Evolutionary conservation across 30 jellyfish, hydroid and myxozoan species (phyloP).

Genomic region (Rhopilema esculentum): DNA sequence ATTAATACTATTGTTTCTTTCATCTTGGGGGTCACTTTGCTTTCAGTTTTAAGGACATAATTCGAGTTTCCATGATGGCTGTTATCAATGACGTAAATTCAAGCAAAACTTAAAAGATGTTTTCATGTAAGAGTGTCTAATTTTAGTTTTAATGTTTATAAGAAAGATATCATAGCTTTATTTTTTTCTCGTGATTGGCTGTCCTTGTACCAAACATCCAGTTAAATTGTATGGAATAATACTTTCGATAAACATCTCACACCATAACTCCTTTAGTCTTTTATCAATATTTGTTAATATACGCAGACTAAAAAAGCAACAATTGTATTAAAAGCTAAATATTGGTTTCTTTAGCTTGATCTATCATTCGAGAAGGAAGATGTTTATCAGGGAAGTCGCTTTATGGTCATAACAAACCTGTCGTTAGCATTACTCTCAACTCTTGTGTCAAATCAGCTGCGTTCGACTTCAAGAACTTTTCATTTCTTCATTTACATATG

Average conservation of each 20-base stretch:
- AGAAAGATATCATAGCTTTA: too few relatives aligned
- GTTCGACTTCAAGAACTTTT: not conserved
- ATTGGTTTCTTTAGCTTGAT: not conserved
- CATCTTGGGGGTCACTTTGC: too few relatives aligned
- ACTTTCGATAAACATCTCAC: not conserved
- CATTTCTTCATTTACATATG: not conserved
- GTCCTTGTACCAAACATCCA: not conserved
- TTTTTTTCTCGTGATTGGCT: too few relatives aligned
- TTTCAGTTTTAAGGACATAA: too few relatives aligned
- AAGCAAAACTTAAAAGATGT: too few relatives aligned
- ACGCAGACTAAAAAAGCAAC: not conserved
- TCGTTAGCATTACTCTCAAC: not conserved
- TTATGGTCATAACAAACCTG: not conserved
- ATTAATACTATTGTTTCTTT: too few relatives aligned
- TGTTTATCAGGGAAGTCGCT: not conserved
- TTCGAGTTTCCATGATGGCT: too few relatives aligned
- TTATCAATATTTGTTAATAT: not conserved
- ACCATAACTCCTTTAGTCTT: not conserved
- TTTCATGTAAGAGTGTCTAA: too few relatives aligned
- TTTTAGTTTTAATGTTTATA: too few relatives aligned
- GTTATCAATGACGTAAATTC: too few relatives aligned
- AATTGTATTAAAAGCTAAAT: not conserved
- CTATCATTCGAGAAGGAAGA: not conserved
- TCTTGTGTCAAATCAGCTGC: slow-evolving; percentile 13
- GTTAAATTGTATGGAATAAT: not conserved